These are phyloP conservation scores for Smittia sp. DNA, from an alignment of 2,888 invertebrate species.

Conservation along the genomic window DNA sequence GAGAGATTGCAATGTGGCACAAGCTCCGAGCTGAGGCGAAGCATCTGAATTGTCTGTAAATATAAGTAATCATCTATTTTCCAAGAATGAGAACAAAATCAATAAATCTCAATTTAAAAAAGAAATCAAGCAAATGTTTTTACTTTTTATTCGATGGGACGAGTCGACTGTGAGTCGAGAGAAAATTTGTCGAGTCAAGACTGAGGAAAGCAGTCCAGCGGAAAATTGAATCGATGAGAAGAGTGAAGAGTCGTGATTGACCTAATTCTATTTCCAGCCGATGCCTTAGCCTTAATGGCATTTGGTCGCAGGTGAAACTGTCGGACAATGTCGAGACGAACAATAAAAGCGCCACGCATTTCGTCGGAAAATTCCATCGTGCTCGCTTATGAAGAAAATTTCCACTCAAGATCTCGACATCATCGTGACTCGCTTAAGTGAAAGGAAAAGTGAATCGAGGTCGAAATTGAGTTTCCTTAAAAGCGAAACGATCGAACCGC, in stretches of 20 bases:
- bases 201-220: neutral
- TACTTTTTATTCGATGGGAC: neutral
- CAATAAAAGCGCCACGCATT: too few relatives aligned
- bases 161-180: too few relatives aligned
- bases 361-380: too few relatives aligned
- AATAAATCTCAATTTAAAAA: conserved; percentile 23
- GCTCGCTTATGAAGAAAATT: too few relatives aligned
- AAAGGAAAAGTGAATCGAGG: too few relatives aligned
- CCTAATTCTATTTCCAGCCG: conserved; percentile 7
- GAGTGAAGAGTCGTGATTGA: neutral
- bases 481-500: too few relatives aligned
- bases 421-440: too few relatives aligned
- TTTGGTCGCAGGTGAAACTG: neutral
- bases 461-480: too few relatives aligned
- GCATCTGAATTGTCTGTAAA: conserved; percentile 16
- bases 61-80: conserved; percentile 20
- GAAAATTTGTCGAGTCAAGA: neutral
- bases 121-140: neutral
- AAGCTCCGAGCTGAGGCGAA: neutral
- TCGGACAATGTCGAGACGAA: too few relatives aligned
- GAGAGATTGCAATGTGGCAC: neutral
- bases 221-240: conserved; percentile 9
- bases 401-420: too few relatives aligned
- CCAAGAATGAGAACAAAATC: conserved; percentile 22
- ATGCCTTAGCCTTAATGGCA: neutral